Evolutionary conservation across 53 echinoderm and acorn worm species (phyloP), one percentile per base, ranked within the genome.

Genomic region (Pentamera pediparva): DNA sequence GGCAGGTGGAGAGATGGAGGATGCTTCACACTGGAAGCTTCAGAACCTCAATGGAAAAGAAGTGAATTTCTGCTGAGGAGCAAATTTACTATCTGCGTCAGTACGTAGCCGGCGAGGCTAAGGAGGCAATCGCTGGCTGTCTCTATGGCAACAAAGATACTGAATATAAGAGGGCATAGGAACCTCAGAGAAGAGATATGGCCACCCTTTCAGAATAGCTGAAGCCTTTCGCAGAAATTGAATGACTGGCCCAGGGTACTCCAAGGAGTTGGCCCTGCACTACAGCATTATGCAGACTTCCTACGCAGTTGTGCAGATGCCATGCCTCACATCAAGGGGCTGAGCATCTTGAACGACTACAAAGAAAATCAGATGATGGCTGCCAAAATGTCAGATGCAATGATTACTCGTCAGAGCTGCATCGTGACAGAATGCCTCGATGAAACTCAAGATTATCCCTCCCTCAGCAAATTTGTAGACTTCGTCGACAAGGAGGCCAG

Each of bases 261-360:
- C 3, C 37, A 58, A 8, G 70, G 33, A 39, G 86, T 80, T 76
- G 48, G 65, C 1, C 19, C 19, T 28, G 86, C 61, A 17, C 62
- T 86, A 6, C 72, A 81, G 37, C 71, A 81, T 30, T 76, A 69
- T 60, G 65, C 86, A 30, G 85, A 79, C n/a, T n/a, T n/a, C n/a
- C n/a, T n/a, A n/a, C n/a, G n/a, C n/a, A n/a, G n/a, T n/a, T n/a
- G n/a, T n/a, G 32, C 43, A 13, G 87, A 87, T 37, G 83, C 87
- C 12, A 87, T 82, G 56, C 78, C 87, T 3, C 71, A n/a, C n/a
- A n/a, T n/a, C n/a, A n/a, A n/a, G n/a, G n/a, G n/a, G n/a, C n/a
- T n/a, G n/a, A n/a, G n/a, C 12, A 70, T 87, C 11, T 40, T 82
- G n/a, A 73, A 87, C 21, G 82, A 82, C 65, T 87, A 78, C 56